These are phyloP conservation scores for Conus ventricosus DNA, from an alignment of 1,140 invertebrate species.

Conservation along the genomic window DNA sequence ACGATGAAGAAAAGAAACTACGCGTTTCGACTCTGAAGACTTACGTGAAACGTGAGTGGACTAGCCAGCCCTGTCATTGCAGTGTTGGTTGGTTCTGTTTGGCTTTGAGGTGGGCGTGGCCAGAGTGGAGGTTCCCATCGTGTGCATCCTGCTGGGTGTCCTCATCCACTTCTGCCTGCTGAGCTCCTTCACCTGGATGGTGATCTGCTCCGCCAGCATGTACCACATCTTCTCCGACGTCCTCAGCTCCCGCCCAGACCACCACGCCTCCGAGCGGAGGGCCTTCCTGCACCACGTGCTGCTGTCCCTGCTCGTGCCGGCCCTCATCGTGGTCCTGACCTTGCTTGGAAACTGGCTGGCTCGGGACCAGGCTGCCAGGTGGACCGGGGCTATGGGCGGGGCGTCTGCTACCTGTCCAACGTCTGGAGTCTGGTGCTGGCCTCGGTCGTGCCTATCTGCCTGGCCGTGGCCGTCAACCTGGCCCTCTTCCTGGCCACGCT, in stretches of 20 bases:
- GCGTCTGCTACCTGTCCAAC: constrained; percentile 39
- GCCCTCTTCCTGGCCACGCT: constrained; percentile 5
- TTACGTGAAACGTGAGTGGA: too few relatives aligned
- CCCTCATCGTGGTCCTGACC: constrained; percentile 16
- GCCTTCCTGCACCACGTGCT: background rate
- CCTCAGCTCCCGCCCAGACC: background rate
- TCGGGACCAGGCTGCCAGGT: background rate
- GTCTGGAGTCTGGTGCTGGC: constrained; percentile 18
- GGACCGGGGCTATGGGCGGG: constrained; percentile 25
- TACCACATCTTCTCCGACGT: background rate
- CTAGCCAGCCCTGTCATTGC: too few relatives aligned
- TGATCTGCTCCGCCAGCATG: background rate
- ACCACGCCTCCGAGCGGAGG: background rate
- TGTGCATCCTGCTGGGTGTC: background rate
- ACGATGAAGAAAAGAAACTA: too few relatives aligned
- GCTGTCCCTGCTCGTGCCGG: constrained; percentile 14
- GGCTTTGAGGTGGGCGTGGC: background rate
- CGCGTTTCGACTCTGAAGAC: too few relatives aligned
- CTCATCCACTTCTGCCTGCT: constrained; percentile 29
- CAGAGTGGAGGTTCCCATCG: background rate
- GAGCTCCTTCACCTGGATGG: constrained; percentile 24
- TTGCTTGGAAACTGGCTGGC: background rate
- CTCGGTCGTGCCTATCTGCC: constrained; percentile 22
- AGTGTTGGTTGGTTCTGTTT: too few relatives aligned
- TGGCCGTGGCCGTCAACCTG: constrained; percentile 21